These are phyloP conservation scores for Tokudaia muenninki DNA, from an alignment of 2,797 vertebrate genomes.

Conservation along the genomic window DNA sequence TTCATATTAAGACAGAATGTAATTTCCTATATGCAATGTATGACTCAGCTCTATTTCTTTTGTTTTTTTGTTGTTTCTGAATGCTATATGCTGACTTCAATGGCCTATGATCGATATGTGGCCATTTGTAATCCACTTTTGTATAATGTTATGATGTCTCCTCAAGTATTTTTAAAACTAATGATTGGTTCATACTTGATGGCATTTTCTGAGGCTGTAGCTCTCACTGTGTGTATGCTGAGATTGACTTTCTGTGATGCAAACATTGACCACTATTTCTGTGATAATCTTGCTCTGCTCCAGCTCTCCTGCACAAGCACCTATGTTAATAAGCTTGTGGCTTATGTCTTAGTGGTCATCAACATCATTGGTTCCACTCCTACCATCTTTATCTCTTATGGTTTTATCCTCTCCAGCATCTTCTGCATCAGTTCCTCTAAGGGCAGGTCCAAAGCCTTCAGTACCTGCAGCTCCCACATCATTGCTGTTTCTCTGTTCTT, in stretches of 20 bases:
- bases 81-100: background rate
- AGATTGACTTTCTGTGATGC: slow-evolving; percentile 69
- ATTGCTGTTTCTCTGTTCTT: slow-evolving; percentile 15
- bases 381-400: slow-evolving; percentile 53
- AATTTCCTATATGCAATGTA: background rate
- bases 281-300: slow-evolving; percentile 70
- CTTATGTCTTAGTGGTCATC: background rate
- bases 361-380: background rate
- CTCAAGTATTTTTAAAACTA: background rate
- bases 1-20: background rate
- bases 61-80: background rate
- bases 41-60: background rate
- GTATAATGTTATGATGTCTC: background rate
- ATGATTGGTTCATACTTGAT: background rate
- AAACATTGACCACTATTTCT: slow-evolving; percentile 71
- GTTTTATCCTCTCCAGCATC: slow-evolving; percentile 44
- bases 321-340: background rate
- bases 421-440: background rate
- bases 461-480: background rate
- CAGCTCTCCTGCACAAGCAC: slow-evolving; percentile 68
- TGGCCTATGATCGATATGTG: background rate
- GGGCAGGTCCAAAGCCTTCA: background rate
- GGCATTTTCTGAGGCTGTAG: background rate
- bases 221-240: slow-evolving; percentile 2
- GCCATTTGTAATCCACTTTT: background rate